Base-by-base conservation (phyloP, 2,113 vertebrate genomes). In the Sebastes schlegelii region DNA sequence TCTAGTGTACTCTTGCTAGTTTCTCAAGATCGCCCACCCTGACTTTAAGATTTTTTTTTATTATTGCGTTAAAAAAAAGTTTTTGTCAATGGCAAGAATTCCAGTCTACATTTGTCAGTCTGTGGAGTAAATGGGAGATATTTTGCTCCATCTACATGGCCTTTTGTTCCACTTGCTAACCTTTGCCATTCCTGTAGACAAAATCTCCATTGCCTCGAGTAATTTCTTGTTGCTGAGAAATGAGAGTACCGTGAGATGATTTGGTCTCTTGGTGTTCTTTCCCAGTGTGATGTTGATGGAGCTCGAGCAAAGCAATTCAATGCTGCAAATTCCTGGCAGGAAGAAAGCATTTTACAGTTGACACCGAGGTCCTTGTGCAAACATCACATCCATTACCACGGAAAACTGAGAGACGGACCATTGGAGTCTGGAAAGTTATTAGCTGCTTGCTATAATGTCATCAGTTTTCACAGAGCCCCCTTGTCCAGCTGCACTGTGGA, bases 301-400 rank as follows among this genome's bases (percentile, higher is more conserved):
- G 49, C 49, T 48, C 4, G 6, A 82, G 46, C 51, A 40, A 66
- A 85, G 79, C 73, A 70, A 84, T 80, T 75, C 69, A 60, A 0
- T 42, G 61, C 77, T 66, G 57, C 63, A 63, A 72, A 80, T 75
- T 86, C 80, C 49, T 86, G 54, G 85, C 76, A 70, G 65, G 60
- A 60, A 43, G 40, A 67, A 76, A 75, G 60, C 23, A 58, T 81
- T 85, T 89, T 83, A 54, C 60, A 81, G 85, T 83, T 74, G 12
- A 87, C 23, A 43, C 72, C 5, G 58, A 80, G 66, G 26, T 78
- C 66, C 79, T 77, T 64, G 78, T 43, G 51, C 63, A 86, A 85
- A 86, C 72, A 68, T 74, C 49, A 21, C 83, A 89, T 73, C 62
- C 60, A 74, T 88, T 71, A 62, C 60, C 51, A 3, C 4, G 4